Evolutionary conservation across 2,888 invertebrate species (phyloP).

Genomic region (Lasioglossum vierecki): DNA sequence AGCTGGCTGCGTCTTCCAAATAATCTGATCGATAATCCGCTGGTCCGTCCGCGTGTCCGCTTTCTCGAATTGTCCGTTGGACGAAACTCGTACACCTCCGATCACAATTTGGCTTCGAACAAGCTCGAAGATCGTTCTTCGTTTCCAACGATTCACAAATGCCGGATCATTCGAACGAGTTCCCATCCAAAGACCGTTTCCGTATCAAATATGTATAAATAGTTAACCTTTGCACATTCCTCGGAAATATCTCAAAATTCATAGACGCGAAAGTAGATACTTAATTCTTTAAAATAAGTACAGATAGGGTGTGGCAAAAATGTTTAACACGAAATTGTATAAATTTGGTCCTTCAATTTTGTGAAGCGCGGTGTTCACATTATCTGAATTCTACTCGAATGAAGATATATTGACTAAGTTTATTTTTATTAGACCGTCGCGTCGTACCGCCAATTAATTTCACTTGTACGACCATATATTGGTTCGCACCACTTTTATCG

Average conservation of each 20-base stretch:
- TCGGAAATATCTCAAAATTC: not conserved
- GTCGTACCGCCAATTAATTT: not conserved
- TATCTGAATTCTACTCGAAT: not conserved
- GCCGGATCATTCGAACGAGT: not conserved
- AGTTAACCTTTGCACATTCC: not conserved
- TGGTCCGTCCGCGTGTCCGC: not conserved
- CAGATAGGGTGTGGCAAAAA: too few species aligned
- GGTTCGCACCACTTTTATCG: not conserved
- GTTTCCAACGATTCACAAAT: not conserved
- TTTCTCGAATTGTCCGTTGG: conserved; percentile 15
- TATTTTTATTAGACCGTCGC: not conserved
- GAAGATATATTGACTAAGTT: not conserved
- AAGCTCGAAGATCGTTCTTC: conserved; percentile 16
- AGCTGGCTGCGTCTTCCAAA: conserved; percentile 59
- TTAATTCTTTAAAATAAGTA: not conserved
- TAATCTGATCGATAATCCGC: conserved; percentile 63
- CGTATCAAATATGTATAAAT: not conserved
- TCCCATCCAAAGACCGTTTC: not conserved
- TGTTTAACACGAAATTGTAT: not conserved
- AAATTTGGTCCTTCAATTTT: not conserved
- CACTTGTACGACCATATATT: not conserved
- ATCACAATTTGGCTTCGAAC: conserved; percentile 41
- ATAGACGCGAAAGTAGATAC: not conserved
- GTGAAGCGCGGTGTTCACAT: not conserved
- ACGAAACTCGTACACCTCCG: conserved; percentile 31